Conservation (phyloP, 2,797 vertebrate genomes). For the Pseudopleuronectes americanus region DNA sequence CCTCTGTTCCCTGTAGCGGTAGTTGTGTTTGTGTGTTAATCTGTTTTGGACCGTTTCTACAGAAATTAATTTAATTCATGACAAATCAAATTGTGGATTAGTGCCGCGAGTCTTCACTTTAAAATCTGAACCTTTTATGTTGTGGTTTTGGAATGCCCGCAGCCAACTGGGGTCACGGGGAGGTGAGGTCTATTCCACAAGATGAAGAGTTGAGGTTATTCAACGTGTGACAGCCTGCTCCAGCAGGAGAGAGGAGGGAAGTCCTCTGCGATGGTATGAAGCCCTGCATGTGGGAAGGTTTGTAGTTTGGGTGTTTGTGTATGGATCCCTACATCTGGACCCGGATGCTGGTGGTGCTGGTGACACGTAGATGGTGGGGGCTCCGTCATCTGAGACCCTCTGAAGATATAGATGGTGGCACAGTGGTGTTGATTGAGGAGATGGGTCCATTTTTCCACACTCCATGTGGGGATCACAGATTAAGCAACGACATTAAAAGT, state of each 20-base stretch:
- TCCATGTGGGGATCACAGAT: no score
- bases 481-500: no score
- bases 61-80: conserved; percentile 41
- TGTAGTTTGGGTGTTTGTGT: no score
- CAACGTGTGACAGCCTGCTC: conserved; percentile 42
- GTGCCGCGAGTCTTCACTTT: conserved; percentile 23
- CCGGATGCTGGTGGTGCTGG: no score
- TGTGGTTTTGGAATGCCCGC: conserved; percentile 57
- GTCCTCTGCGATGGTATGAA: background rate
- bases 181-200: conserved; percentile 35
- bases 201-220: conserved; percentile 13
- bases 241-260: background rate
- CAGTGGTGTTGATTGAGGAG: no score
- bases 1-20: conserved; percentile 7
- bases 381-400: no score
- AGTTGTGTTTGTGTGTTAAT: conserved; percentile 15
- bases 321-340: no score
- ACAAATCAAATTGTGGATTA: conserved; percentile 49
- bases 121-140: conserved; percentile 36
- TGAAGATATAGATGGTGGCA: no score
- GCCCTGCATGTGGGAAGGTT: no score
- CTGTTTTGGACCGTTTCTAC: conserved; percentile 19
- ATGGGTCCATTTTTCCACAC: no score
- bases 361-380: no score
- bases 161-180: conserved; percentile 45